Base-by-base conservation (phyloP, 2,888 invertebrate genomes). In the Glomeris marginata region DNA sequence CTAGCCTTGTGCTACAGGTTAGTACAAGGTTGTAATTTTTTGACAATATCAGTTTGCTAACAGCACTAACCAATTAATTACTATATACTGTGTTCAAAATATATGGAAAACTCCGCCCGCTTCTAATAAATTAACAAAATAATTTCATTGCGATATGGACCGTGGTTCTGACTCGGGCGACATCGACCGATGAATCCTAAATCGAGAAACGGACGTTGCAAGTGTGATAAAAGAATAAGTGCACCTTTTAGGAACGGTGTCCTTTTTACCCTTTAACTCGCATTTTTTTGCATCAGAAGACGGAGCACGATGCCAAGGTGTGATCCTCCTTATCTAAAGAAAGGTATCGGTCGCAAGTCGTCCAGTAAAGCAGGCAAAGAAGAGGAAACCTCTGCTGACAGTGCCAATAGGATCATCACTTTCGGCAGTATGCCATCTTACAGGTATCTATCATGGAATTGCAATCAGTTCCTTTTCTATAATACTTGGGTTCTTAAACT, bases 1-100 rank as follows among this genome's bases (percentile, higher is more conserved):
- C 84, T 91, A 84, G 91, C 91, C 78, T 84, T 91, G 79, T 91
- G 91, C 85, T 91, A 91, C 86, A 87, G 90, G 87, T 58, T 56
- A 55, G 56, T 53, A 35, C 28, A 41, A 18, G 38, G 38, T 33
- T 40, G 33, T 16, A 3, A 38, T 38, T 38, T 18, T 42, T 18
- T 42, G 21, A 10, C 21, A 41, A 8, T 41, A 16, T 42, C 42
- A 42, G 6, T 21, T 20, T 5, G 13, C 21, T 42, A 15, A 42
- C 21, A 16, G 42, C 3, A 42, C 16, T n/a, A 42, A 42, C 38
- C 8, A 5, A 38, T 15, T 28, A 8, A 28, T 28, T 5, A 3
- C 28, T 28, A 28, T 28, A 28, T 28, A 28, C 28, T 28, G 8
- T 8, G 28, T 28, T 28, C 4, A 28, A 28, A n/a, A n/a, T n/a